phyloP scores from a whole-genome alignment of 2,113 vertebrate genomes.

The Charina bottae region DNA sequence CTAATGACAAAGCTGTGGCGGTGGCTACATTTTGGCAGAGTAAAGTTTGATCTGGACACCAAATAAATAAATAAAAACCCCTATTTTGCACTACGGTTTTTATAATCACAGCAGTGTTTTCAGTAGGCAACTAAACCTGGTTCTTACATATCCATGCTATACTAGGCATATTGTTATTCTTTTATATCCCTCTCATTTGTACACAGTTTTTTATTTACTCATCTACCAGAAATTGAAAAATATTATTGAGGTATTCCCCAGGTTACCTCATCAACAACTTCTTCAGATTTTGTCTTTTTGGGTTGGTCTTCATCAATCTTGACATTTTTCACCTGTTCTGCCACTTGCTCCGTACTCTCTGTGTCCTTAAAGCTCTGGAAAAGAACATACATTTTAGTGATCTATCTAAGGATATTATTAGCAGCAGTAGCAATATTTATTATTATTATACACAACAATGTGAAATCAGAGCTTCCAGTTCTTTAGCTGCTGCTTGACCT shows the following conservation, averaged over 20 bases:
- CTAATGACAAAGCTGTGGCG: no score
- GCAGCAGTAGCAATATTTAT: neutral
- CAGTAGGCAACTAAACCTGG: neutral
- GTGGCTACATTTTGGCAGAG: no score
- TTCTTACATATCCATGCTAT: neutral
- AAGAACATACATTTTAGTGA: conserved; percentile 16
- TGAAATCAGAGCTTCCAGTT: neutral
- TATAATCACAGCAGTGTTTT: neutral
- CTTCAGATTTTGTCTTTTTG: conserved; percentile 82
- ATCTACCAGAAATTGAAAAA: neutral
- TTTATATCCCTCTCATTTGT: neutral
- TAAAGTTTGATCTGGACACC: no score
- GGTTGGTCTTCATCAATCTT: conserved; percentile 84
- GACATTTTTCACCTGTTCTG: conserved; percentile 81
- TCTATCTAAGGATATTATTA: neutral
- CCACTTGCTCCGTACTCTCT: conserved; percentile 79
- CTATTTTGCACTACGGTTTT: neutral
- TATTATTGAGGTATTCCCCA: neutral
- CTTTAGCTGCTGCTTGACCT: neutral
- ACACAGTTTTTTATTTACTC: neutral
- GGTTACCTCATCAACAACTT: conserved; percentile 83
- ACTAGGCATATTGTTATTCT: neutral
- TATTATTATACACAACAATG: neutral
- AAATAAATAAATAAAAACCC: no score
- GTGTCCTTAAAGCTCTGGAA: conserved; percentile 89